These are phyloP conservation scores for Epirrhoe alternata DNA, from an alignment of 2,888 invertebrate species.

Conservation along the genomic window DNA sequence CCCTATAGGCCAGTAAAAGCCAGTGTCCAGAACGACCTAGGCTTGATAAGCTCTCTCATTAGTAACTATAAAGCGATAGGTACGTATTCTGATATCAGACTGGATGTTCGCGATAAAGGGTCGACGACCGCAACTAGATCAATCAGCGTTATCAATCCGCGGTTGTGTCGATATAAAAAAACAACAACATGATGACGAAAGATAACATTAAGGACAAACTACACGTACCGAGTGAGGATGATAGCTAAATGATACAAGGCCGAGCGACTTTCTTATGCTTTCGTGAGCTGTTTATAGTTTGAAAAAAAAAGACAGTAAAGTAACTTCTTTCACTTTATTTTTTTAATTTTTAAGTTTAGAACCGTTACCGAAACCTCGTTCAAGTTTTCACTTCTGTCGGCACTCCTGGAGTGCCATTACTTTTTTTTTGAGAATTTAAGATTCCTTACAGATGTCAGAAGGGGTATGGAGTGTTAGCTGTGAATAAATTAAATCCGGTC, in stretches of 20 bases:
- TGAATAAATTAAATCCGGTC: neutral
- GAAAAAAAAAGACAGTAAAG: no score
- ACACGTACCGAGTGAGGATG: neutral
- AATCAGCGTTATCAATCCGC: neutral
- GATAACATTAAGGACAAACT: neutral
- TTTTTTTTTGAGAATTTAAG: no score
- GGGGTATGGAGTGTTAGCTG: no score
- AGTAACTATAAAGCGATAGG: neutral
- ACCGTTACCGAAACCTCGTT: no score
- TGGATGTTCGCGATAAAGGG: neutral
- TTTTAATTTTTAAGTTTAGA: no score
- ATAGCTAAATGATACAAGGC: neutral
- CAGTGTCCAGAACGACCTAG: neutral
- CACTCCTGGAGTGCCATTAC: no score
- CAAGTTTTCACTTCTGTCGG: no score
- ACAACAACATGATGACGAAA: neutral
- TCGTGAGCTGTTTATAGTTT: no score
- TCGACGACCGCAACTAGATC: neutral
- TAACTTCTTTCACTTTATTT: no score
- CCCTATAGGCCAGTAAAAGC: neutral
- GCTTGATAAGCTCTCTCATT: neutral
- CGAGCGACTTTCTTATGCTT: no score
- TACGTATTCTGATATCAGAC: neutral
- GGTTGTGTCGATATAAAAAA: neutral
- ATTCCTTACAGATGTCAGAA: no score